Conservation (phyloP, 2,797 vertebrate genomes). For the Catharus ustulatus region DNA sequence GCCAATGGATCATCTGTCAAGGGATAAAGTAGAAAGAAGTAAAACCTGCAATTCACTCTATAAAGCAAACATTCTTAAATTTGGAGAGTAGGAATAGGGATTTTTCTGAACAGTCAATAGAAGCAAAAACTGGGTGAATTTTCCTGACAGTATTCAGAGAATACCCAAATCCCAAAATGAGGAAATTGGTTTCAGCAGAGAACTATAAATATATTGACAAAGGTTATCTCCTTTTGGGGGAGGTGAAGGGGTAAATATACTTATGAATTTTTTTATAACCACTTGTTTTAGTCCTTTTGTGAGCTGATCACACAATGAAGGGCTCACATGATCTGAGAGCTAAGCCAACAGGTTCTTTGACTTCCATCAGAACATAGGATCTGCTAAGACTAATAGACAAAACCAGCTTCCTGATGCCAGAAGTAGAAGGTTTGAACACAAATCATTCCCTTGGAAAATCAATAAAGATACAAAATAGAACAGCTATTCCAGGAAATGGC, state of each 20-base stretch:
- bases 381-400: not conserved
- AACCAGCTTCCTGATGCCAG: not conserved
- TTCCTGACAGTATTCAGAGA: not conserved
- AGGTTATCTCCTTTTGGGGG: rapidly evolving
- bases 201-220: not conserved
- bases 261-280: not conserved
- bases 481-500: not conserved
- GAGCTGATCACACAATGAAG: not conserved
- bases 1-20: not conserved
- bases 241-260: not conserved
- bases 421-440: not conserved
- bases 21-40: not conserved
- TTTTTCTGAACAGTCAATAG: not conserved
- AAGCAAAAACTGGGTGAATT: not conserved
- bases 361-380: not conserved
- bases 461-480: not conserved
- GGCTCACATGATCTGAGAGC: not conserved
- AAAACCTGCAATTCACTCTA: not conserved
- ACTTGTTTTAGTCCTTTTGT: not conserved
- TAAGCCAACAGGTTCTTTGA: not conserved
- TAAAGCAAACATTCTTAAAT: not conserved
- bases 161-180: not conserved
- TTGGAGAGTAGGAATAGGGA: not conserved
- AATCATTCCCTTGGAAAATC: not conserved
- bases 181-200: not conserved